Base-by-base conservation (phyloP, 2,888 invertebrate genomes). In the Pandemis corylana region DNA sequence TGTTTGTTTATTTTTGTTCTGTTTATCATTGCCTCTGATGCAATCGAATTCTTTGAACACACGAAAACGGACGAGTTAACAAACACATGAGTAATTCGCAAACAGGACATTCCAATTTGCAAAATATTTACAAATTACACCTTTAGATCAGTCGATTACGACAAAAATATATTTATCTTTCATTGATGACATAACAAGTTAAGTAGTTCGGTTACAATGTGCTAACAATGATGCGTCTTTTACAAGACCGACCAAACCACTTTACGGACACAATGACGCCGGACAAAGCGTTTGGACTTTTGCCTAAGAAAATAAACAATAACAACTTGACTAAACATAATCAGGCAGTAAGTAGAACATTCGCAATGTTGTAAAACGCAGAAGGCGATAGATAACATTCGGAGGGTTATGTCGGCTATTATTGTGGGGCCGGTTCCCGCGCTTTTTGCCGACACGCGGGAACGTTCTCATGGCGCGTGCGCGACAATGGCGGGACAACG, bases 401-500 rank as follows among this genome's bases (percentile, higher is more conserved):
- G 90, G 89, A 89, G 90, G 89, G 90, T 92, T 92, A 94, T 93
- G 92, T 92, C 90, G 91, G 90, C 89, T 89, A 90, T 93, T 90
- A 92, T 94, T 92, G 90, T 90, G 84, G 84, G 28, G 80, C 83
- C 78, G 82, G 90, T 93, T 94, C 94, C 93, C 94, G 94, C 94
- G 94, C 90, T 93, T 94, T 94, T 94, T 94, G 90, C 86, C 83
- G 84, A 59, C 28, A 87, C 93, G 94, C 94, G 94, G 93, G 94
- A 94, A 94, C 87, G 87, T 94, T 94, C 94, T 88, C 94, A 94
- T 87, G 88, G 88, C 92, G 91, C 92, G 90, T 90, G 92, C 89
- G 90, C 89, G 86, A 93, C 93, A 93, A 94, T 93, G 90, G 91
- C 85, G 82, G 85, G 83, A 84, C 90, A 92, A 88, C 89, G 91